These are phyloP conservation scores for Conistra vaccinii DNA, from an alignment of 2,888 invertebrate species.

Conservation along the genomic window DNA sequence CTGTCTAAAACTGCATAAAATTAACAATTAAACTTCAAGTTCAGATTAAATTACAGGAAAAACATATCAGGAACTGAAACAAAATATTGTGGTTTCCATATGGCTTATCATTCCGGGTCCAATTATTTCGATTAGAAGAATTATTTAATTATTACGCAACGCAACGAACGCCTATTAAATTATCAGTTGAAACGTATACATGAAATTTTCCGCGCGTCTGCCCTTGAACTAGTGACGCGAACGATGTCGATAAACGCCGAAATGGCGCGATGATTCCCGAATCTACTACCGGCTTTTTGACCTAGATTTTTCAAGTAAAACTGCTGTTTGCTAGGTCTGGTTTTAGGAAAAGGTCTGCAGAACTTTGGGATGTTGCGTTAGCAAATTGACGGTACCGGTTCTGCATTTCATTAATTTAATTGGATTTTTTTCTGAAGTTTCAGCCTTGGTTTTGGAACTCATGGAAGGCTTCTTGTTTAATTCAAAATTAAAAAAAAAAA, in stretches of 20 bases:
- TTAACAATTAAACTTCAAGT: not conserved
- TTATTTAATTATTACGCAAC: constrained; percentile 65
- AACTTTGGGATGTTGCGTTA: not conserved
- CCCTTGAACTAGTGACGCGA: constrained; percentile 78
- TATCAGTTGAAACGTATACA: constrained; percentile 69
- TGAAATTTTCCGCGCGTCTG: constrained; percentile 73
- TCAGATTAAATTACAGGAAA: constrained; percentile 11
- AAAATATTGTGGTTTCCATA: constrained; percentile 37
- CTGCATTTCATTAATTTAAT: not conserved
- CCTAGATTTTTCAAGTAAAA: not conserved
- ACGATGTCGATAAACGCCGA: constrained; percentile 64
- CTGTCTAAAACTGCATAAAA: not conserved
- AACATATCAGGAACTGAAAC: constrained; percentile 15
- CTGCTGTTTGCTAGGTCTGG: no score
- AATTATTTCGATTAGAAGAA: constrained; percentile 62
- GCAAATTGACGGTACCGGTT: not conserved
- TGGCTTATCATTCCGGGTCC: constrained; percentile 54
- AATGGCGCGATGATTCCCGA: constrained; percentile 36
- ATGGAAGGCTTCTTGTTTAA: no score
- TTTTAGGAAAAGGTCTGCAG: not conserved
- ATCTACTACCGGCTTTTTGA: not conserved
- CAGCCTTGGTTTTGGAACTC: not conserved
- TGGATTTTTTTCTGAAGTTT: not conserved
- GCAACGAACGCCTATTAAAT: constrained; percentile 56
- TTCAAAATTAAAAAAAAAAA: no score